Evolutionary conservation across 2,888 invertebrate species (phyloP).

Genomic region (Junonia oenone): DNA sequence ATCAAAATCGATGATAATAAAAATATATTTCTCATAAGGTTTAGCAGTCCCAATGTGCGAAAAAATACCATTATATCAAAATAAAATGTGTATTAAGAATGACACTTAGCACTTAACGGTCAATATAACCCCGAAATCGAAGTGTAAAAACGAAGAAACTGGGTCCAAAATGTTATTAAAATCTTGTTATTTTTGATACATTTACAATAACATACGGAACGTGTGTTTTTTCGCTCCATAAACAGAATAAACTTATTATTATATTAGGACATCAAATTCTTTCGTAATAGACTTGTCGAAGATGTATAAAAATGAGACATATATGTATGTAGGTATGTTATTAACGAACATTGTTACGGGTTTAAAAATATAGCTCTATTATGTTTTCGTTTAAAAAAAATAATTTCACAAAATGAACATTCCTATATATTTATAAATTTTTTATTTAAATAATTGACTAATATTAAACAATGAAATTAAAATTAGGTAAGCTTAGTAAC

Average conservation of each 20-base stretch:
- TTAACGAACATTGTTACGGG: too few relatives aligned
- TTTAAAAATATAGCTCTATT: too few relatives aligned
- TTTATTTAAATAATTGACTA: too few relatives aligned
- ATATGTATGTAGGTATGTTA: too few relatives aligned
- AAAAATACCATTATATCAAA: conserved; percentile 51
- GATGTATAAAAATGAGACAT: neutral
- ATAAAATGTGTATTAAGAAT: conserved; percentile 53
- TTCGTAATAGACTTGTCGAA: neutral
- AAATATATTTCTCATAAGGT: conserved; percentile 11
- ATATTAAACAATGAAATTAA: too few relatives aligned
- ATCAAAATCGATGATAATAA: conserved; percentile 20
- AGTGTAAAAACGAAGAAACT: conserved; percentile 49
- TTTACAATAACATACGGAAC: conserved; percentile 6
- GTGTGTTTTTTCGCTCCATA: neutral
- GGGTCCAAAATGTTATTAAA: conserved; percentile 15
- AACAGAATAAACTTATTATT: conserved; percentile 1
- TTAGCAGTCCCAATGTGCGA: conserved; percentile 40
- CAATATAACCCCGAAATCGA: conserved; percentile 42
- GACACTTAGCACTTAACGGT: conserved; percentile 53
- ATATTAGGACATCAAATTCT: neutral
- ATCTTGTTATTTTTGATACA: conserved; percentile 16
- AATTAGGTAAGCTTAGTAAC: too few relatives aligned
- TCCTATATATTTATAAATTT: too few relatives aligned
- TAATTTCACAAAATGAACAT: too few relatives aligned
- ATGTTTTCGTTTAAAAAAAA: too few relatives aligned